Conservation (phyloP, 2,888 invertebrate genomes). For the Boloria selene region DNA sequence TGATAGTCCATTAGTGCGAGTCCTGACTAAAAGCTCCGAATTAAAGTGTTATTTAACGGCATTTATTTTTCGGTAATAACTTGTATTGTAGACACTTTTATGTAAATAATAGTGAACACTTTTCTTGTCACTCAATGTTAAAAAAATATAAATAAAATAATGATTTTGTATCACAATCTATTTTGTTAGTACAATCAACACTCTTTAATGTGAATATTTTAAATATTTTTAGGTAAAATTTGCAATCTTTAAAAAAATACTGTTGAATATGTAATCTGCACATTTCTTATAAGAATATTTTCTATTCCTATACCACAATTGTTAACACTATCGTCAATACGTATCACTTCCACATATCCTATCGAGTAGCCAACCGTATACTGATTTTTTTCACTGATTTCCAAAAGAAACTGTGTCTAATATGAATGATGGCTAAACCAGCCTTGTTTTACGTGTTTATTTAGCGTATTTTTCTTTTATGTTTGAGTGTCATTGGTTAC, state of each 20-base stretch:
- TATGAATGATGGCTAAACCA: conserved; percentile 33
- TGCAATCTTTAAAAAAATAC: too few species aligned
- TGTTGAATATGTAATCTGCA: too few species aligned
- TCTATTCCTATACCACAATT: background rate
- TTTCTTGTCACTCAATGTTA: too few species aligned
- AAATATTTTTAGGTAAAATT: too few species aligned
- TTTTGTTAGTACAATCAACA: too few species aligned
- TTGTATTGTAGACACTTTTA: background rate
- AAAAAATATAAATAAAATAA: too few species aligned
- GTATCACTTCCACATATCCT: conserved; percentile 28
- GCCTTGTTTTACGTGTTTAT: conserved; percentile 35
- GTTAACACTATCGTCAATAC: conserved; percentile 12
- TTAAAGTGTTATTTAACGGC: background rate
- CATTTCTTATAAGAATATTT: too few species aligned
- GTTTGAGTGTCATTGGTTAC: conserved; percentile 33
- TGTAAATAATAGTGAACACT: background rate
- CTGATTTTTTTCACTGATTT: conserved; percentile 27
- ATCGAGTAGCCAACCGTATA: conserved; percentile 23
- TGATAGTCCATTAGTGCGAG: conserved; percentile 7
- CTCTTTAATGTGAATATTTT: too few species aligned
- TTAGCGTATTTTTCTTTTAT: conserved; percentile 33
- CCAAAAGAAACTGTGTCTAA: conserved; percentile 26
- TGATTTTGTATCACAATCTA: too few species aligned
- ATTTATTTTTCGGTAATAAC: background rate
- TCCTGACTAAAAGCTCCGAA: background rate